phyloP scores from a whole-genome alignment of 2,888 invertebrate genomes.

The Diaphora mendica region DNA sequence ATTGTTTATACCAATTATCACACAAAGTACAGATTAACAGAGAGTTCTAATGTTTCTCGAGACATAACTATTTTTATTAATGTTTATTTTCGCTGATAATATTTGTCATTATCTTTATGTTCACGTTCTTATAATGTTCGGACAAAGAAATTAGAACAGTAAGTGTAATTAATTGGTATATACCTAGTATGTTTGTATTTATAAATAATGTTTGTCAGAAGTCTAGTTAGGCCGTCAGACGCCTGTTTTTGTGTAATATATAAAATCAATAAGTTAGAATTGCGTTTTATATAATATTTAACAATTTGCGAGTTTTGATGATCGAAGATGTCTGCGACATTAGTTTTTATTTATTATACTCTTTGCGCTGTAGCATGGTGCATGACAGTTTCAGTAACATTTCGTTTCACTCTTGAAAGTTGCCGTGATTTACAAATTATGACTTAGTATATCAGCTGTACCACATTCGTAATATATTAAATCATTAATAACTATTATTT shows the following conservation, averaged over 20 bases:
- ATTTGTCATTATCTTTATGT: background rate
- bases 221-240: background rate
- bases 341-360: background rate
- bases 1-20: constrained; percentile 24
- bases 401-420: no score
- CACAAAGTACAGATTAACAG: constrained; percentile 12
- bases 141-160: background rate
- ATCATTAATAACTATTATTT: no score
- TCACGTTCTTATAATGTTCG: background rate
- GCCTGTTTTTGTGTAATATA: background rate
- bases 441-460: no score
- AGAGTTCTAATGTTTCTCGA: background rate
- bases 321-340: no score
- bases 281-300: no score
- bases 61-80: background rate
- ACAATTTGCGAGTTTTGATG: no score
- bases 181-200: background rate
- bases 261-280: no score
- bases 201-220: background rate
- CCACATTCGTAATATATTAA: no score
- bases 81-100: background rate
- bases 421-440: no score
- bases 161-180: no score
- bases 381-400: no score
- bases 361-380: no score